These are phyloP conservation scores for Charanyca ferruginea DNA, from an alignment of 2,888 invertebrate genomes.

Conservation along the genomic window DNA sequence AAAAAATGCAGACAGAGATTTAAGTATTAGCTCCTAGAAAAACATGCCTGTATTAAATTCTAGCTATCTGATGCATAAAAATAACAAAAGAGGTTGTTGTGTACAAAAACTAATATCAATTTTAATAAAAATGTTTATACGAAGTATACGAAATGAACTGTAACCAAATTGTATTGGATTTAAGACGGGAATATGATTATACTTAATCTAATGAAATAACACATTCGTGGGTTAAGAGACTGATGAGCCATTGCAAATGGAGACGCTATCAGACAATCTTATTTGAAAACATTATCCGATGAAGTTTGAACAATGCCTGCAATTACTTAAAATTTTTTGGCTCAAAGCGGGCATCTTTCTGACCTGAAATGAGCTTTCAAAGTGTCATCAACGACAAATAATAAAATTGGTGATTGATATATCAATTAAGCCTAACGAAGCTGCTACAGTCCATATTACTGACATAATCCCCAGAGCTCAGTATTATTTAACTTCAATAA, in stretches of 20 bases:
- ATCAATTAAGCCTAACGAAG: conserved; percentile 24
- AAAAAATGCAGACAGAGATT: neutral
- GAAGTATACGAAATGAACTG: conserved; percentile 36
- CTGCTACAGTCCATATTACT: neutral
- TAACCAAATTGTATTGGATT: conserved; percentile 22
- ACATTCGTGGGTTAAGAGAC: conserved; percentile 24
- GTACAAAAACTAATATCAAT: conserved; percentile 26
- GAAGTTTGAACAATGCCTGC: conserved; percentile 26
- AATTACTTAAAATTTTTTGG: conserved; percentile 26
- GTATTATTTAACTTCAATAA: conserved; percentile 11
- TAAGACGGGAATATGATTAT: conserved; percentile 15
- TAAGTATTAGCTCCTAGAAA: conserved; percentile 8
- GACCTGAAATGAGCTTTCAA: neutral
- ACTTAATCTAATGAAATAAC: conserved; percentile 41
- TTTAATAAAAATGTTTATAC: conserved; percentile 28
- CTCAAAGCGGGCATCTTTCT: conserved; percentile 2
- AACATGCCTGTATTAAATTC: conserved; percentile 15
- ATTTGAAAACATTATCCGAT: conserved; percentile 16
- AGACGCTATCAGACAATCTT: conserved; percentile 36
- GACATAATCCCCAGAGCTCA: neutral
- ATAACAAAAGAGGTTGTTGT: conserved; percentile 18
- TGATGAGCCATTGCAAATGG: conserved; percentile 25
- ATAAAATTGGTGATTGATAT: neutral
- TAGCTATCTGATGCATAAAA: conserved; percentile 14
- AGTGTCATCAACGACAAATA: neutral